phyloP scores from a whole-genome alignment of 2,888 invertebrate genomes.

The Eustalomyia histrio region DNA sequence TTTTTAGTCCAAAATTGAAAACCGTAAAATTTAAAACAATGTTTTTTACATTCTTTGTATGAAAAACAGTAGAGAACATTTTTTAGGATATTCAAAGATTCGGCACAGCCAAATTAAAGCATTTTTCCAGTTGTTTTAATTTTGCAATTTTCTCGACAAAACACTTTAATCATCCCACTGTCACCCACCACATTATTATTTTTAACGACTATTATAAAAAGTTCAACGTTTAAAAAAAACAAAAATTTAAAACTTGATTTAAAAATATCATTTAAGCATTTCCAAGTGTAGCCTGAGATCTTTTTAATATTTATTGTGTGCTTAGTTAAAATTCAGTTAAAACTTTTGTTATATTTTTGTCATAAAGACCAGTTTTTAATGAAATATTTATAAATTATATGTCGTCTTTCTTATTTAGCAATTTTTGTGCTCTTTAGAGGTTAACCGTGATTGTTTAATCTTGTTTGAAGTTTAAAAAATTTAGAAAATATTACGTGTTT shows the following conservation, averaged over 20 bases:
- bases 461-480: conserved; percentile 30
- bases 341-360: background rate
- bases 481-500: conserved; percentile 25
- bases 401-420: conserved; percentile 27
- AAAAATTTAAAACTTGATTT: conserved; percentile 1
- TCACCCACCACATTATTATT: background rate
- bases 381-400: conserved; percentile 13
- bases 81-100: no score
- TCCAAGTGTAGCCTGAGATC: background rate
- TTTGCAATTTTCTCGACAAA: background rate
- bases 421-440: conserved; percentile 21
- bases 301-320: background rate
- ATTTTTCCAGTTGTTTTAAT: no score
- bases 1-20: no score
- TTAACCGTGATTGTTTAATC: conserved; percentile 37
- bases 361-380: conserved; percentile 25
- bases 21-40: no score
- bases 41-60: no score
- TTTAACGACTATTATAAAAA: conserved; percentile 7
- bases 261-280: background rate
- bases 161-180: background rate
- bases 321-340: conserved; percentile 2
- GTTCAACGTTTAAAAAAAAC: background rate
- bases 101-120: no score
- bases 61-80: no score